Base-by-base conservation (phyloP, 2,113 vertebrate genomes). In the Pteropus alecto region DNA sequence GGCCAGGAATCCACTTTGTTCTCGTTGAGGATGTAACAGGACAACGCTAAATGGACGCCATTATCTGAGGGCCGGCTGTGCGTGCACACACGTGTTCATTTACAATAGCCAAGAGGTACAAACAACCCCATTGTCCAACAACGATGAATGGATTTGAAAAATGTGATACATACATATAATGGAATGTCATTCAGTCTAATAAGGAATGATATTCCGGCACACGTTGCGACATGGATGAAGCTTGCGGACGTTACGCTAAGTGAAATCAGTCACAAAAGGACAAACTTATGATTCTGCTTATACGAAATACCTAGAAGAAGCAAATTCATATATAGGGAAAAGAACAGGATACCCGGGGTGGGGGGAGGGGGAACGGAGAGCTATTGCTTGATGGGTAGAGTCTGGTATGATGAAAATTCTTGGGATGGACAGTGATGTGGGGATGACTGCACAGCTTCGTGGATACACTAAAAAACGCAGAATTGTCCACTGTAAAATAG, bases 141-240 rank as follows among this genome's bases (percentile, higher is more conserved):
- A 9, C 4, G 10, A 43, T 7, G 24, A 86, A 76, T 7, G 18
- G 6, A 43, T 33, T 16, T 58, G 56, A 35, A 14, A 43, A 81
- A 24, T 0, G 21, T 12, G n/a, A 5, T 4, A 3, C 7, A 15
- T 1, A 12, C 9, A 12, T 1, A 41, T 21, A 26, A 28, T 0
- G 18, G 61, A 15, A 2, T 35, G 24, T 71, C 24, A 63, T 8
- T 54, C 41, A 38, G 61, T 46, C 89, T 41, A 73, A 61, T 33
- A 71, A 89, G 78, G 58, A 68, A 48, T 0, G 14, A 19, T 30
- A 12, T 85, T 24, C 43, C 38, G 60, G 28, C 22, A 33, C 61
- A 5, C 5, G 15, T 43, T 33, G 24, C 12, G 9, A 15, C 58
- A 33, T 8, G 54, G 24, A 26, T 41, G 19, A 65, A 19, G 13